Evolutionary conservation across 2,888 invertebrate species (phyloP), one percentile per base, ranked within the genome.

Genomic region (Diaphora mendica): DNA sequence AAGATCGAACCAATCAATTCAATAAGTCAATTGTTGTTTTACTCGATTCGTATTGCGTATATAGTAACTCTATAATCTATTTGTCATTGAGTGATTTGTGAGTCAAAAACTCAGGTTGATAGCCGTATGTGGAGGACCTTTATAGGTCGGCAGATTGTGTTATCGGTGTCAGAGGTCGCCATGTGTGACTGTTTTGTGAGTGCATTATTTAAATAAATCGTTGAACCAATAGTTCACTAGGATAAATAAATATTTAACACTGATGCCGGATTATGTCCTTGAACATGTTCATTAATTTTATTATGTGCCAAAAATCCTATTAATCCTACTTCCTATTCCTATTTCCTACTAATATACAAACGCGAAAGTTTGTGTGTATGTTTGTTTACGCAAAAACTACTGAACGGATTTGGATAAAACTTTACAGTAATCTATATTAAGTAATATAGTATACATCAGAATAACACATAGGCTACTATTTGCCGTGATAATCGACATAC

Each of bases 51-150:
- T 72, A 75, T 72, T 75, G 48, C 68, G 70, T 80, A 82, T 80
- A 82, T 62, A 83, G 79, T 62, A 76, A 73, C 73, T 71, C 69
- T 76, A 73, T 75, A 62, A 39, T 39, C 23, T 66, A 64, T 51
- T 72, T 48, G 69, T 35, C 26, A 44, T n/a, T 69, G 64, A 55
- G 51, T 68, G 69, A 73, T 69, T 69, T 68, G 68, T 72, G 48
- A 62, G 42, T 23, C 42, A 64, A 33, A 62, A 64, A 17, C 23
- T 71, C 35, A 23, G 35, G 44, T 55, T 65, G 65, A 71, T 51
- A 71, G 26, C 65, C 35, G 42, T 59, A 62, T 69, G 33, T 39
- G 17, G 64, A 26, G 55, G 64, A 64, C 68, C 66, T 72, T 51
- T 35, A 33, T 35, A n/a, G 62, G 75, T 72, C 26, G 30, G 13